These are phyloP conservation scores for Camelus dromedarius DNA, from an alignment of 2,113 vertebrate species.

Conservation along the genomic window DNA sequence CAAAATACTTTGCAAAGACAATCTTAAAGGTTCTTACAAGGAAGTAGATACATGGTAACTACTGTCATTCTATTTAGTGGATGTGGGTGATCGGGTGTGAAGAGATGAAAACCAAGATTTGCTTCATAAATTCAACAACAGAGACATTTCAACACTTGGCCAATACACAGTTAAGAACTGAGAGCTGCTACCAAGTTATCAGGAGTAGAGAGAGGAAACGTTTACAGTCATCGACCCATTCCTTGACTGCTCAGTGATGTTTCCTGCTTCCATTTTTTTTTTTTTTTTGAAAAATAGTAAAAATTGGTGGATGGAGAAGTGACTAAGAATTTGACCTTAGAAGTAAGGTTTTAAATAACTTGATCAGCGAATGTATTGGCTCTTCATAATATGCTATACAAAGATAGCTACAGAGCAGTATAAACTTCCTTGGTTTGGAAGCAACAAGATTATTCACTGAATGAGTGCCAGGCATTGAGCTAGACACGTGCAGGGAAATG, in stretches of 20 bases:
- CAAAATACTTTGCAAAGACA: conserved; percentile 19
- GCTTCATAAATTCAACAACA: not conserved
- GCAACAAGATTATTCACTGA: not conserved
- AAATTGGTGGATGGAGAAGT: not conserved
- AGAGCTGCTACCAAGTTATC: not conserved
- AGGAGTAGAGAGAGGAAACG: not conserved
- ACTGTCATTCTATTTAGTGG: not conserved
- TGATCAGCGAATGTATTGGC: not conserved
- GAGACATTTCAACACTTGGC: not conserved
- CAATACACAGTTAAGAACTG: not conserved
- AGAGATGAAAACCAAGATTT: not conserved
- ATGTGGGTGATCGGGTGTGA: not conserved
- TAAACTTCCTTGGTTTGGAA: not conserved
- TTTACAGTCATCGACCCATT: not conserved
- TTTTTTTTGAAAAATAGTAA: not conserved
- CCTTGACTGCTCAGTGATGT: not conserved
- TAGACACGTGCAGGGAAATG: not conserved
- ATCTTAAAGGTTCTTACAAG: not conserved
- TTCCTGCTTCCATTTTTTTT: not conserved
- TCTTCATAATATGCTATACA: not conserved
- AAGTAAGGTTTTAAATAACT: not conserved
- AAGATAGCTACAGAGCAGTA: not conserved
- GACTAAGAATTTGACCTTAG: not conserved
- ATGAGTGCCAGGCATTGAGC: not conserved
- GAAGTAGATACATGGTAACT: not conserved